Percentiles rank a stretch among this genome's conserved stretches.
Conservation (phyloP, 2,888 invertebrate genomes). For the Zootermopsis nevadensis region DNA sequence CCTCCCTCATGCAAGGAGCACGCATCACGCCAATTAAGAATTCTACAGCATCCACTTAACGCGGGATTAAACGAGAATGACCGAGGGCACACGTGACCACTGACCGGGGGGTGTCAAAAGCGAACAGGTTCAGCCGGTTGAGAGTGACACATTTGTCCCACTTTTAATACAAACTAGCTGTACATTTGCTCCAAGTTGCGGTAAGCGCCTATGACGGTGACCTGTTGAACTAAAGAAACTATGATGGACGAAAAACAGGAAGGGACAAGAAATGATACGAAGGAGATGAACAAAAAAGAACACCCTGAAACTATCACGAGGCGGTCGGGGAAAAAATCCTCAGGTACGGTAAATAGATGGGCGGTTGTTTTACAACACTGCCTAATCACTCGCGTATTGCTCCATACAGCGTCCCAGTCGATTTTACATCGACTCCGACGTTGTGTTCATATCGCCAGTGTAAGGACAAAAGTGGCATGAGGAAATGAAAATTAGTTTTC, state of each 20-base stretch:
- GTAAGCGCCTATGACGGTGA: neutral
- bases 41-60: too few species aligned
- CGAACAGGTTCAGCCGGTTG: neutral
- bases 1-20: too few species aligned
- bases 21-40: too few species aligned
- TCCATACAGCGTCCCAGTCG: too few species aligned
- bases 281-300: neutral
- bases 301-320: neutral
- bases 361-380: neutral
- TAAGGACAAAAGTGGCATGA: too few species aligned
- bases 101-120: neutral
- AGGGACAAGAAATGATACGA: neutral
- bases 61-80: too few species aligned
- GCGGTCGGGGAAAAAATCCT: neutral
- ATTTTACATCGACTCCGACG: too few species aligned
- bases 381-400: too few species aligned
- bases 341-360: neutral
- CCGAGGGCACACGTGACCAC: too few species aligned
- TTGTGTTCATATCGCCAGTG: too few species aligned
- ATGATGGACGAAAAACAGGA: neutral
- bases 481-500: too few species aligned
- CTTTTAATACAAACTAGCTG: constrained; percentile 1
- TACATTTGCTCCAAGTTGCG: neutral
- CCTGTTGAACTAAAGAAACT: neutral
- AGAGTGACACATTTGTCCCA: neutral